Evolutionary conservation across 1,140 invertebrate species (phyloP), one percentile per base, ranked within the genome.

Genomic region (Drosophila neocordata): DNA sequence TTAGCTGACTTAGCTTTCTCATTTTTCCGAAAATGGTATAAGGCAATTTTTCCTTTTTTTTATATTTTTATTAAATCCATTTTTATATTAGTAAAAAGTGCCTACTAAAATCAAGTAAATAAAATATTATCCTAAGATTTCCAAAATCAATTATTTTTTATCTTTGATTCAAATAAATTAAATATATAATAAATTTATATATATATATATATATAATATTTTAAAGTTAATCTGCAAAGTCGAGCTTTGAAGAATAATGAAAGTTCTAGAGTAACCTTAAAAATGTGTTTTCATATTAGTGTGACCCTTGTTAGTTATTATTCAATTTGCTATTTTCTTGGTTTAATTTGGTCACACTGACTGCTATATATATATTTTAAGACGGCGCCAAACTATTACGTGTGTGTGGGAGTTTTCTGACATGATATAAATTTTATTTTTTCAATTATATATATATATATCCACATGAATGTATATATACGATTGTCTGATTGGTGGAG

Each of bases 361-460:
- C 27, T 31, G 27, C 7, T 34, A 2, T n/a, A 24, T 15, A 8
- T 15, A 15, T 6, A 24, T 18, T 56, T 12, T 13, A 35, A 35
- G 9, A 11, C 41, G 56, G 31, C 56, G 56, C 61, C 22, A 56
- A 8, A 55, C 53, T 35, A 65, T 73, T 69, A 77, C 74, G 74
- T 73, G 70, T 71, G 73, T 58, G 74, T 73, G 51, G 34, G 38
- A 56, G 53, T 56, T 65, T 62, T 48, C 18, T 57, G 69, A 77
- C 74, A 73, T 69, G 74, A 73, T 73, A 73, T 73, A 77, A 77
- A 77, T 77, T 77, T 73, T 66, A 73, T 68, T 76, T 76, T 56
- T 6, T 51, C 37, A 59, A 67, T 44, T 24, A 66, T 52, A 37
- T 38, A 67, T 53, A 66, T 76, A 73, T 65, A 15, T 44, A 8